Evolutionary conservation across 2,113 vertebrate genomes (phyloP), one percentile per base, ranked within the genome.

Genomic region (Ciconia maguari): DNA sequence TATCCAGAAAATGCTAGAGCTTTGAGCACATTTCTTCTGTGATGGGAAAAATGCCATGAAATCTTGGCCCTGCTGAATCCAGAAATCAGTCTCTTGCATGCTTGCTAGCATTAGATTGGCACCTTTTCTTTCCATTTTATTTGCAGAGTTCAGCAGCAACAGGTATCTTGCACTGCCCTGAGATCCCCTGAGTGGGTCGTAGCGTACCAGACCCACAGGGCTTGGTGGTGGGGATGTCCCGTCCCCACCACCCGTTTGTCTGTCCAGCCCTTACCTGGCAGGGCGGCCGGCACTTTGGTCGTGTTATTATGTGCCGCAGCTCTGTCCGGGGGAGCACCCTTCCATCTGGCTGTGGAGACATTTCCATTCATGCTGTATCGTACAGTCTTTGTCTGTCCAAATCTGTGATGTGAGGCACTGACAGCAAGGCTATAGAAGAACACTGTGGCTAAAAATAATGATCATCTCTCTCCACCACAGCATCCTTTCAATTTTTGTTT

Each of bases 231-330:
- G 44, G 17, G 4, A 9, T 48, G 48, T 26, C 54, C 46, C 16
- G 2, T 11, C 34, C 51, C 34, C 13, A 7, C 22, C 21, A 8
- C 12, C 52, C 0, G 0, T 21, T 13, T 18, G 26, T 29, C 44
- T 51, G 55, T 12, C 57, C 49, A 48, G 25, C 36, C 36, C 49
- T 22, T 8, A 7, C 21, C 16, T 48, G 38, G 38, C 36, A 48
- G 48, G 19, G 32, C 62, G 38, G 57, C 38, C 36, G 6, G 42
- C 16, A 2, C 44, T 27, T 21, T 2, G 71, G 27, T 9, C 32
- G 19, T 10, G 74, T 34, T 34, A 2, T 0, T 10, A 5, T 2
- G 11, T 41, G 42, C 48, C 1, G 0, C 19, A 9, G 74, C n/a
- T 49, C 52, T 11, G 30, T 2, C 48, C 3, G 3, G 58, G 29